Base-by-base conservation (phyloP, 2,797 vertebrate species). In the Phoebastria nigripes region DNA sequence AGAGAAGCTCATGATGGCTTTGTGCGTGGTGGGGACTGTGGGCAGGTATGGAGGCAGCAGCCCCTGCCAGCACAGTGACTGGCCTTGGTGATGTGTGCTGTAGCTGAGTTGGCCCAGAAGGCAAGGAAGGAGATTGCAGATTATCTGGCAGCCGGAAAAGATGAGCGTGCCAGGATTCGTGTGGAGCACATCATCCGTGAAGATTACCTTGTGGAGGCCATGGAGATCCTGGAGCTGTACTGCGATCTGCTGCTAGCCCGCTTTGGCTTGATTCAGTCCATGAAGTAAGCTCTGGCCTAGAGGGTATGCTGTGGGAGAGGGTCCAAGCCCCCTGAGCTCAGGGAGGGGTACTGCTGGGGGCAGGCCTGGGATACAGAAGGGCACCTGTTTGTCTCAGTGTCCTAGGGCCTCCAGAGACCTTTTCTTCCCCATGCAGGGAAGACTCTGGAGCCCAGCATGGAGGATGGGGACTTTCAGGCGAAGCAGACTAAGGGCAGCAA, bases 121-220 rank as follows among this genome's bases (percentile, higher is more conserved):
- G 98, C 99, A 46, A 98, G 99, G 82, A 99, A 99, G 94, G 99
- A 99, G 98, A 99, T 99, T 19, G 99, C 99, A 3, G 99, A 99
- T 96, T 99, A 99, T 94, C 96, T 99, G 95, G 98, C 99, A 21
- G 97, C 98, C 0, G 99, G 99, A 35, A 99, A 99, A 90, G 99
- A 99, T 98, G 99, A 99, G 91, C 98, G 99, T 74, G 99, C 99
- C 22, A 98, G 99, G 35, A 99, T 99, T 95, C 98, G 99, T 11
- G 99, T 99, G 96, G 99, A 99, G 93, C 99, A 99, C 97, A 99
- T 99, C 81, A 99, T 99, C 97, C 98, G 99, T 92, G 99, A 99
- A 94, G 99, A 99, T 98, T 99, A 99, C 94, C 96, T 99, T n/a
- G 99, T 99, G 96, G 99, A 99, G 94, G 99, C 99, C 94, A 99